Base-by-base conservation (phyloP, 2,888 invertebrate species). In the Tinea pellionella region DNA sequence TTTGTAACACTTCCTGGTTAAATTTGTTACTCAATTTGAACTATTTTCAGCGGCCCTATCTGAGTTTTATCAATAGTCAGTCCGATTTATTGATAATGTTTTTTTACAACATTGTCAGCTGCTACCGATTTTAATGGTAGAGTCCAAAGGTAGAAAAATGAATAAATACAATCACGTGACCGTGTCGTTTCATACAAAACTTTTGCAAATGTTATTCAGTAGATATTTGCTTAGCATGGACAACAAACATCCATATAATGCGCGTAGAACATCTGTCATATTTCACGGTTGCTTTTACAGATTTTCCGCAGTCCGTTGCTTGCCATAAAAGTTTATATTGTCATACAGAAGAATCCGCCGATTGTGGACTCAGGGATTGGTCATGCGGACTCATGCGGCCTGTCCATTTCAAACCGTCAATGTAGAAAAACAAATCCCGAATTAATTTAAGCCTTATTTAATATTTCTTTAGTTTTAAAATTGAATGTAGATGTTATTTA, bases 201-300 rank as follows among this genome's bases (percentile, higher is more conserved):
- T 37, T n/a, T n/a, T 37, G 37, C 9, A 37, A 37, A 37, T 37
- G 37, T 37, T 37, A 37, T 37, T 24, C 53, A 42, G 19, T 60
- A n/a, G n/a, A n/a, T n/a, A 51, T 60, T 60, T 60, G 37, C 57
- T 57, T 57, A 61, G 62, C 60, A 63, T 63, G 67, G 62, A 63
- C 65, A 64, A 63, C 66, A 66, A 67, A 67, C 67, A 68, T 61
- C 67, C 69, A 67, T 69, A 74, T 73, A 73, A 71, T 68, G 71
- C 32, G n/a, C 57, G 64, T 65, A 66, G 64, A 64, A 66, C 82
- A 86, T 85, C 85, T 86, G 86, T 78, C 77, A 69, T 73, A 78
- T 85, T 82, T 79, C 81, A 84, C 80, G 86, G 74, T 79, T 76
- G 75, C 79, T 77, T 78, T 80, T 70, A 76, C 75, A 75, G 77